Base-by-base conservation (phyloP, 2,113 vertebrate species). In the Callospermophilus lateralis region DNA sequence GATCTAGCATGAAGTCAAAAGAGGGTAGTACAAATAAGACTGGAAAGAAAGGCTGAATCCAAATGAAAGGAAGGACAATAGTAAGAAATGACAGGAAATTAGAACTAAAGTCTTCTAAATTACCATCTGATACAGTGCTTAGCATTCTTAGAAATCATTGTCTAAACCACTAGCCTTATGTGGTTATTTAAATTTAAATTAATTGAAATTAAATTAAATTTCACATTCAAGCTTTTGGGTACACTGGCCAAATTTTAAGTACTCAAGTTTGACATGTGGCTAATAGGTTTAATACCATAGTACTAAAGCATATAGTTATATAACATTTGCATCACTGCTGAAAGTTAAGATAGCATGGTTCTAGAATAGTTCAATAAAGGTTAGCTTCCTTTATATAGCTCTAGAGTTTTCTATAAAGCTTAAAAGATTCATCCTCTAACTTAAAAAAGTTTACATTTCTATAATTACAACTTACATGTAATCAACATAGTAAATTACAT, bases 181-280 rank as follows among this genome's bases (percentile, higher is more conserved):
- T 51, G 61, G 37, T 39, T 74, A 84, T n/a, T 68, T 70, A 34
- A 85, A 85, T 81, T 86, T 73, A 84, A 90, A 80, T 65, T 48
- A 70, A 53, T 45, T 89, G 39, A 76, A 93, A 90, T 93, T 73
- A 84, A 89, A 45, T 73, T 67, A 74, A 90, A 96, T 24, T 58
- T 85, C 48, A 85, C 76, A 70, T 61, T 89, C 22, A 86, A 24
- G 53, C 73, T 86, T 90, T 91, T 22, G 30, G 22, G 55, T 90
- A 65, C 6, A 45, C 37, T 77, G 65, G 34, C 19, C n/a, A 45
- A 12, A 72, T 78, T 72, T 78, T 79, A 93, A 91, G 48, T 74
- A 26, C 65, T 79, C 73, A 74, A 89, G 0, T 86, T 15, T 32
- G 34, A 42, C 17, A 37, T 9, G 0, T 53, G 39, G 9, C 67